Base-by-base conservation (phyloP, 2,888 invertebrate species). In the Polylopha cassiicola region DNA sequence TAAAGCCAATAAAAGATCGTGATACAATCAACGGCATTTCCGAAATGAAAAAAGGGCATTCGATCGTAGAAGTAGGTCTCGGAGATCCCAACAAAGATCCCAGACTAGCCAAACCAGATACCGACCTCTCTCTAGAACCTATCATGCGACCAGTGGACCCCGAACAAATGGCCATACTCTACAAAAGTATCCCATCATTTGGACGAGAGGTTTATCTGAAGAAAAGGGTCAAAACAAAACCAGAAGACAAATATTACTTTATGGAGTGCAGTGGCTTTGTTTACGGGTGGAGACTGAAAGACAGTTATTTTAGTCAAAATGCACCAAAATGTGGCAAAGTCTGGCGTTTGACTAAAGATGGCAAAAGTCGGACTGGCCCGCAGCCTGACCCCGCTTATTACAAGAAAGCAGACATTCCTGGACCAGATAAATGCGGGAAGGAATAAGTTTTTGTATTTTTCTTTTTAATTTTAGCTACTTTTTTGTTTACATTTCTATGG, bases 181-280 rank as follows among this genome's bases (percentile, higher is more conserved):
- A 65, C 47, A 61, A 69, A 48, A 53, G 53, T n/a, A 46, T 60
- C 13, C 71, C 73, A 2, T 16, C 23, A 3, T 66, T 50, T 43
- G 73, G 73, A 0, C 56, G 71, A 2, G 16, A 44, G 31, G 61
- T 47, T 2, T 73, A 73, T 47, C 47, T 73, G 36, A 61, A 61
- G 33, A 49, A 30, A 4, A 55, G 73, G 32, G 43, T 37, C 32
- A 55, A 50, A 36, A 57, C 57, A 2, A 9, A 44, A 8, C 71
- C 71, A 0, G 73, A 73, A 36, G 39, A 61, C 4, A 69, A 61
- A 43, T 73, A 56, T 37, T 73, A 73, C 32, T 68, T 68, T 29
- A 47, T 23, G 9, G 62, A 65, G 46, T 44, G 51, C 6, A 46
- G 29, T 33, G 59, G 53, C 0, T 64, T 62, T 64, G 51, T 46